Evolutionary conservation across 2,888 invertebrate species (phyloP), one percentile per base, ranked within the genome.

Genomic region (Cotesia congregata): DNA sequence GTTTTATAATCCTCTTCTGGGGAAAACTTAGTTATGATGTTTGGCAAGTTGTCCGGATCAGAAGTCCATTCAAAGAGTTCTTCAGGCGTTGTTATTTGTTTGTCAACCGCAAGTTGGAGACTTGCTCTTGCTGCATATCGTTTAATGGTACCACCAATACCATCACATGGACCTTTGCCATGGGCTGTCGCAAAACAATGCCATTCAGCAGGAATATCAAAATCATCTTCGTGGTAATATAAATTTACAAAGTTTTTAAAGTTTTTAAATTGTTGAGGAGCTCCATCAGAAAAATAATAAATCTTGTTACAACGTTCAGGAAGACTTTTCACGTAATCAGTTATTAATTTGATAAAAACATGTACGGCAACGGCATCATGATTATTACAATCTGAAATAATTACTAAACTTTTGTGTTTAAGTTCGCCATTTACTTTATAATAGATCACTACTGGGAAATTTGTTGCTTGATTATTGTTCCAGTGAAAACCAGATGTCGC

Each of bases 121-220:
- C 20, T 20, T 20, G 20, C 20, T 20, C 20, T 20, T 20, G 20
- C 20, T 20, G 20, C 20, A 1, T 2, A 2, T 20, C 20, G 20
- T 20, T 20, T 20, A 1, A 20, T 1, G 20, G 2, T 20, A 2
- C 20, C 20, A 20, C 20, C 20, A 20, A 20, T 40, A 69, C 12
- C 6, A 76, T 69, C 15, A 77, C 40, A 61, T 79, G 79, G 9
- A 79, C 60, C 20, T 71, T 73, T 30, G 79, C 80, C 70, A 76
- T 65, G 61, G 78, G 67, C n/a, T 72, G 62, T 69, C 80, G 75
- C 64, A 81, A 81, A 6, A 80, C 0, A 38, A 79, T 78, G 59
- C 79, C 80, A 7, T 79, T 80, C 12, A 80, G 64, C 4, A 80
- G 76, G 62, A 77, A 79, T 73, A 79, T 79, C 30, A 79, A 77